Evolutionary conservation across 2,888 invertebrate species (phyloP).

Genomic region (Molorchus minor): DNA sequence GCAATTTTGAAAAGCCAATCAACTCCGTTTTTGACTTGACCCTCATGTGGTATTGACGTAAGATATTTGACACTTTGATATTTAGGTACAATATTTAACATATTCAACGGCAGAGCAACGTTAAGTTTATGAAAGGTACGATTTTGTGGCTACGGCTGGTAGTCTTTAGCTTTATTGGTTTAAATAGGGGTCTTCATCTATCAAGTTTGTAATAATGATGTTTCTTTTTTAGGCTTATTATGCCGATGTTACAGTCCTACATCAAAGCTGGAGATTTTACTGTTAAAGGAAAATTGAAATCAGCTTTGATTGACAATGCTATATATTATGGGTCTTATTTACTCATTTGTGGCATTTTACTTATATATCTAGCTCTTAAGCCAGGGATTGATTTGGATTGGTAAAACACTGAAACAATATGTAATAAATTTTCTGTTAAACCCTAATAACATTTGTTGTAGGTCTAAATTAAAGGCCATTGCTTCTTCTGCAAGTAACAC

Average conservation of each 20-base stretch:
- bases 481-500: slow-evolving; percentile 99
- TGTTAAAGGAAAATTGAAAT: slow-evolving; percentile 90
- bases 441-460: slow-evolving; percentile 53
- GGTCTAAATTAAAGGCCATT: slow-evolving; percentile 91
- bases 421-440: neutral
- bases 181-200: too few species aligned
- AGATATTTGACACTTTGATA: too few species aligned
- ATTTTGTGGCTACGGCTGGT: too few species aligned
- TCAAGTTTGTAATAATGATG: slow-evolving; percentile 20
- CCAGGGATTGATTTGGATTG: slow-evolving; percentile 89
- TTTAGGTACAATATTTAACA: too few species aligned
- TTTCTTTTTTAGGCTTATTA: slow-evolving; percentile 78
- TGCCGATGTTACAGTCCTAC: slow-evolving; percentile 99
- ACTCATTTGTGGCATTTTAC: slow-evolving; percentile 90
- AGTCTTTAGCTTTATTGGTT: too few species aligned
- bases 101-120: too few species aligned
- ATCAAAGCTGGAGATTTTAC: slow-evolving; percentile 98
- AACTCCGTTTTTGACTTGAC: too few species aligned
- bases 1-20: too few species aligned
- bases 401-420: slow-evolving; percentile 60
- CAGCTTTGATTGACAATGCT: slow-evolving; percentile 95
- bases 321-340: slow-evolving; percentile 98
- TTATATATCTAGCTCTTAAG: slow-evolving; percentile 93
- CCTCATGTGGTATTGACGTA: too few species aligned
- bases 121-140: too few species aligned